phyloP scores from a whole-genome alignment of 2,888 invertebrate genomes.

The Metallyticus violacea region DNA sequence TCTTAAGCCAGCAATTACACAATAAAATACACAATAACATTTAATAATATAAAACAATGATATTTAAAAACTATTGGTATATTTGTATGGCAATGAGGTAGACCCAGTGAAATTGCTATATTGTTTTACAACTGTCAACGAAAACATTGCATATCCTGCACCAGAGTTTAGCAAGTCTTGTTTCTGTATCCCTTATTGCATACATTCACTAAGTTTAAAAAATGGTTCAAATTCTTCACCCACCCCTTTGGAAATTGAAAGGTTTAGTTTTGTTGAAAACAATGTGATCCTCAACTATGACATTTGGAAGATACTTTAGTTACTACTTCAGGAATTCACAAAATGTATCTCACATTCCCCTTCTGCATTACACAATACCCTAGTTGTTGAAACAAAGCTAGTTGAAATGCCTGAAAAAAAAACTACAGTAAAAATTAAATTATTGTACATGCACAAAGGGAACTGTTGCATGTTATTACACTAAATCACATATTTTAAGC shows the following conservation, averaged over 20 bases:
- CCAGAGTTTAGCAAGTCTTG: slow-evolving; percentile 6
- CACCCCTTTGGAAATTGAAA: not conserved
- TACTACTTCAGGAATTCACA: not conserved
- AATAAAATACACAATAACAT: slow-evolving; percentile 22
- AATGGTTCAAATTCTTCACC: not conserved
- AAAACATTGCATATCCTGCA: slow-evolving; percentile 21
- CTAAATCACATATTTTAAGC: not conserved
- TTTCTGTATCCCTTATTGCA: not conserved
- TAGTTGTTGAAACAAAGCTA: not conserved
- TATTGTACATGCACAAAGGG: not conserved
- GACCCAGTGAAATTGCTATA: slow-evolving; percentile 31
- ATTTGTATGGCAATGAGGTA: slow-evolving; percentile 31
- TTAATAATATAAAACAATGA: slow-evolving; percentile 26
- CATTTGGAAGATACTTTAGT: not conserved
- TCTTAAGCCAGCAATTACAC: slow-evolving; percentile 8
- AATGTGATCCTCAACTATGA: not conserved
- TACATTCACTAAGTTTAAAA: not conserved
- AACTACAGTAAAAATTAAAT: not conserved
- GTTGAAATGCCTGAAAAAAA: not conserved
- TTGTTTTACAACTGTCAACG: slow-evolving; percentile 25
- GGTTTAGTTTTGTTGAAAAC: too few species aligned
- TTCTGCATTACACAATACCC: too few species aligned
- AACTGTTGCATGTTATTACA: not conserved
- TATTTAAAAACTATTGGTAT: slow-evolving; percentile 31
- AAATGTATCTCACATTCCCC: not conserved